phyloP scores from a whole-genome alignment of 2,797 vertebrate species.

The Dryobates pubescens region DNA sequence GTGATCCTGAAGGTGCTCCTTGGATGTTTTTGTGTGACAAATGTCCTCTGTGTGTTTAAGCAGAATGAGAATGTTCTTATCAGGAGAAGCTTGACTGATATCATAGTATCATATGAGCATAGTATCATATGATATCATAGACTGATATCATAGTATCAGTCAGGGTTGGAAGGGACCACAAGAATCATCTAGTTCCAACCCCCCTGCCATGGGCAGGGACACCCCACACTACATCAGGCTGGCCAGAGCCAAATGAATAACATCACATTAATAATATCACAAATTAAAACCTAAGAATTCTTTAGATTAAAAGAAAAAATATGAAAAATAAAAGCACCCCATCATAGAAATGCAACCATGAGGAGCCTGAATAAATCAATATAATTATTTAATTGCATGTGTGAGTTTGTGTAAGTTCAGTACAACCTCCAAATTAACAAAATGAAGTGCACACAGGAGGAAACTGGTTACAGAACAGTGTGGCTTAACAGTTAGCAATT shows the following conservation, averaged over 20 bases:
- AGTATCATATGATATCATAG: too few relatives aligned
- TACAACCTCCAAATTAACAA: not conserved
- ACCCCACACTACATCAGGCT: too few relatives aligned
- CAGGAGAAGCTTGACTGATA: not conserved
- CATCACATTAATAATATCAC: not conserved
- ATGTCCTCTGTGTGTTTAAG: not conserved
- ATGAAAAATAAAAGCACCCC: not conserved
- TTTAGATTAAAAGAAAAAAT: not conserved
- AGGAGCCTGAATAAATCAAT: not conserved
- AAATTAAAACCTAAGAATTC: not conserved
- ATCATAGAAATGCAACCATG: not conserved
- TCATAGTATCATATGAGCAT: too few relatives aligned
- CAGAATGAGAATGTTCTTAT: not conserved
- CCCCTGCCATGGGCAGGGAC: too few relatives aligned
- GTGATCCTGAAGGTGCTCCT: too few relatives aligned
- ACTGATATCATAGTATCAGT: too few relatives aligned
- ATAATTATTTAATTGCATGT: not conserved
- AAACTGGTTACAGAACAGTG: not conserved
- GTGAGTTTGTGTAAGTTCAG: not conserved
- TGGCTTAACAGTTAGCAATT: not conserved
- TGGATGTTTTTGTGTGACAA: too few relatives aligned
- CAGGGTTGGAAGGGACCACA: too few relatives aligned
- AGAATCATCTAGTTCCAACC: too few relatives aligned
- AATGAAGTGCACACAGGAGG: not conserved
- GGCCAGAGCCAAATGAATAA: too few relatives aligned